Percentiles rank a stretch among this genome's conserved stretches.
Evolutionary conservation across 2,113 vertebrate species (phyloP).

Genomic region (Casuarius casuarius): DNA sequence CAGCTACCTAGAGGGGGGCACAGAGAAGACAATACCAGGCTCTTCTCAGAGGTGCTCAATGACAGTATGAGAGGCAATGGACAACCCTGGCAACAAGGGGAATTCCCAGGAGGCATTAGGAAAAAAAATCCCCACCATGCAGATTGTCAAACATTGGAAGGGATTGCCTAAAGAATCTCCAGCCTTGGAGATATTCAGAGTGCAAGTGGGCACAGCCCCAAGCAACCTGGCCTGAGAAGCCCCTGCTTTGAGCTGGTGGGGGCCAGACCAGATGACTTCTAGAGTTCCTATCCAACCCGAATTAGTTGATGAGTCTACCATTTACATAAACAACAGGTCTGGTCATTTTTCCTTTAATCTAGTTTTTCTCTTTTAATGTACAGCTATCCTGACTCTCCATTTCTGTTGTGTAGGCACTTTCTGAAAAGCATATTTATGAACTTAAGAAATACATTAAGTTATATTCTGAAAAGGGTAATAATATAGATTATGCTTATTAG

Average conservation of each 20-base stretch:
- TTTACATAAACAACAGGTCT: not conserved
- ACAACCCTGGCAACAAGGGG: not conserved
- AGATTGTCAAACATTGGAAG: not conserved
- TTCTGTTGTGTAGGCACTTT: slow-evolving; percentile 10
- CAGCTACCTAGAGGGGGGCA: not conserved
- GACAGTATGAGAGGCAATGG: not conserved
- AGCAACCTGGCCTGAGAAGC: not conserved
- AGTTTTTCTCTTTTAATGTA: not conserved
- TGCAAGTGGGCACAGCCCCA: accelerated
- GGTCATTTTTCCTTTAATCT: not conserved
- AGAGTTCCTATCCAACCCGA: no score
- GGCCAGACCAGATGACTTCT: no score
- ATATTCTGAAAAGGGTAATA: not conserved
- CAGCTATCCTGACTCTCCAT: not conserved
- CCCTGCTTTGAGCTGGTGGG: not conserved
- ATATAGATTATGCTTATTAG: not conserved
- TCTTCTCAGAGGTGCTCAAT: no score
- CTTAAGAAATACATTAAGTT: not conserved
- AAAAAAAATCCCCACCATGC: not conserved
- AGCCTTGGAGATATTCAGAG: not conserved
- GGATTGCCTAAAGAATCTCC: not conserved
- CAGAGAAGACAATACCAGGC: not conserved
- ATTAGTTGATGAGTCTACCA: no score
- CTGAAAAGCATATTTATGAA: not conserved
- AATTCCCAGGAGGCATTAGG: not conserved